Conservation (phyloP, 2,888 invertebrate species). For the Cylindroiulus punctatus region DNA sequence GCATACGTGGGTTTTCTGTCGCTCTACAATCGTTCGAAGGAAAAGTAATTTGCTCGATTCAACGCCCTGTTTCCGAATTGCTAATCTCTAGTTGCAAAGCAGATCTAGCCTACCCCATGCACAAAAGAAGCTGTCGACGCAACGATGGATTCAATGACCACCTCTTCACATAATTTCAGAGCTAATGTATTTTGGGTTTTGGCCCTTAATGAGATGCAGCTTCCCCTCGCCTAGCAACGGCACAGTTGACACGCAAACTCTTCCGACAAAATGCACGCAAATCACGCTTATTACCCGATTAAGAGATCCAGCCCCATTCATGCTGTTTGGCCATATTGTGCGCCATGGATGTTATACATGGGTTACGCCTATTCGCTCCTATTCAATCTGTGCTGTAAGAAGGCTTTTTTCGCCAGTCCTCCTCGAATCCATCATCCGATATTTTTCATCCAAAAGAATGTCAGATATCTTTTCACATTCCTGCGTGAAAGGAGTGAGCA, state of each 20-base stretch:
- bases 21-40: not conserved
- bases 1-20: not conserved
- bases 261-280: slow-evolving; percentile 39
- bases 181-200: not conserved
- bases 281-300: slow-evolving; percentile 43
- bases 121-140: not conserved
- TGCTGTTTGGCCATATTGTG: slow-evolving; percentile 2
- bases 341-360: not conserved
- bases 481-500: slow-evolving; percentile 6
- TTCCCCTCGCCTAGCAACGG: slow-evolving; percentile 39
- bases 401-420: not conserved
- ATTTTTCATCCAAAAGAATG: slow-evolving; percentile 43
- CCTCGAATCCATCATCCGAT: not conserved
- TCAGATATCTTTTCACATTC: slow-evolving; percentile 30
- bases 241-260: slow-evolving; percentile 12
- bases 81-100: not conserved
- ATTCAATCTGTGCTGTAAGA: too few species aligned
- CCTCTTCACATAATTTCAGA: slow-evolving; percentile 14
- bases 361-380: not conserved
- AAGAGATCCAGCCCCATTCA: slow-evolving; percentile 4
- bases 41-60: slow-evolving; percentile 10
- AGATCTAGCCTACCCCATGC: not conserved
- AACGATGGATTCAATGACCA: slow-evolving; percentile 13
- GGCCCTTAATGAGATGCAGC: slow-evolving; percentile 26
- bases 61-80: slow-evolving; percentile 35